phyloP scores from a whole-genome alignment of 2,797 vertebrate species.

The Myripristis jacobus region DNA sequence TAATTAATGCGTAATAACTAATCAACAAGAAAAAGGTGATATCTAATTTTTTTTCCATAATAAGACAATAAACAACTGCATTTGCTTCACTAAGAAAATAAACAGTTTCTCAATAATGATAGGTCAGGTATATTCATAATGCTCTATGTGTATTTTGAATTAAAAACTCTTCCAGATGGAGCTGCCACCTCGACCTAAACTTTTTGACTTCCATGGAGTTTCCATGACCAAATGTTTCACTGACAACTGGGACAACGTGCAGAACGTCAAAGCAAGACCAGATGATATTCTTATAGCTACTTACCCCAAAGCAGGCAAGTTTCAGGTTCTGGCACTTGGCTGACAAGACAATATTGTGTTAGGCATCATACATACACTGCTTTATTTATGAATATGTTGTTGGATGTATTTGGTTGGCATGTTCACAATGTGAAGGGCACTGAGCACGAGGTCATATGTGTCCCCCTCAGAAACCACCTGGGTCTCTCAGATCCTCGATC shows the following conservation, averaged over 20 bases:
- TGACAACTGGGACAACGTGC: constrained; percentile 76
- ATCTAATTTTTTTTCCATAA: no score
- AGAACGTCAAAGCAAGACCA: constrained; percentile 76
- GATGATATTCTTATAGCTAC: constrained; percentile 78
- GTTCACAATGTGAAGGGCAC: background rate
- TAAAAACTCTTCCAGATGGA: constrained; percentile 57
- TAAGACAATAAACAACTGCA: no score
- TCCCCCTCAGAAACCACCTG: constrained; percentile 75
- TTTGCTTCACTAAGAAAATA: no score
- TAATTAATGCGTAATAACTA: no score
- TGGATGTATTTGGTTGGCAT: background rate
- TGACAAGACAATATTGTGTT: background rate
- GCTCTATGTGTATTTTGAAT: background rate
- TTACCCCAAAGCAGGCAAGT: constrained; percentile 79
- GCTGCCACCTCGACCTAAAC: constrained; percentile 36
- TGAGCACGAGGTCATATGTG: constrained; percentile 16
- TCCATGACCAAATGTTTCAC: constrained; percentile 71
- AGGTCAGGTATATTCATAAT: background rate
- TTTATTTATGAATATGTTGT: background rate
- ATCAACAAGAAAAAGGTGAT: no score
- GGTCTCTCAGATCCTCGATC: constrained; percentile 77
- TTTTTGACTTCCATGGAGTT: constrained; percentile 76
- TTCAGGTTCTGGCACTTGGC: background rate
- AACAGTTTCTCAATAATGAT: no score
- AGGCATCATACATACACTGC: background rate